phyloP scores from a whole-genome alignment of 2,888 invertebrate genomes.

The Tetropium fuscum region DNA sequence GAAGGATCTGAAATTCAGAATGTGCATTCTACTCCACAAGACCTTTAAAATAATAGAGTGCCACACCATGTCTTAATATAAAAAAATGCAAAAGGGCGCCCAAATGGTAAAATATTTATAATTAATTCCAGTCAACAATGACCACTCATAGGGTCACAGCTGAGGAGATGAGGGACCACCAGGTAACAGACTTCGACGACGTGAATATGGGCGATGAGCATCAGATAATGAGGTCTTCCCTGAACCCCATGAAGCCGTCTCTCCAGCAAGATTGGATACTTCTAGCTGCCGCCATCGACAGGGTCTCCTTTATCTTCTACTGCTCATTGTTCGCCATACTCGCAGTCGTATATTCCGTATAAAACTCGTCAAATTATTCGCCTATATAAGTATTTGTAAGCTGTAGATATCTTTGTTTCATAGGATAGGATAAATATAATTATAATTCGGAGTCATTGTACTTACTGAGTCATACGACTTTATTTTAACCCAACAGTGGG shows the following conservation, averaged over 20 bases:
- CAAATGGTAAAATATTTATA: too few species aligned
- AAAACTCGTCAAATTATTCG: too few species aligned
- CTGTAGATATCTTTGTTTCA: too few species aligned
- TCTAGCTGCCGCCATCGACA: constrained; percentile 73
- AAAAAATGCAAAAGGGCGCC: too few species aligned
- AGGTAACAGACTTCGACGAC: constrained; percentile 63
- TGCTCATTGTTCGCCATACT: constrained; percentile 69
- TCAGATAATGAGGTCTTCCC: constrained; percentile 59
- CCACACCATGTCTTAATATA: too few species aligned
- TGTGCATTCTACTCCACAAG: too few species aligned
- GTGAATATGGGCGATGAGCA: constrained; percentile 60
- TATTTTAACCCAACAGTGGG: too few species aligned
- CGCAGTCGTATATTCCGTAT: constrained; percentile 67
- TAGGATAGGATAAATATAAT: too few species aligned
- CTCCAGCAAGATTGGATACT: constrained; percentile 74
- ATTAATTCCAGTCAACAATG: constrained; percentile 19
- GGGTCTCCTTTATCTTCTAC: constrained; percentile 71
- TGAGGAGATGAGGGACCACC: constrained; percentile 65
- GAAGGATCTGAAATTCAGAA: too few species aligned
- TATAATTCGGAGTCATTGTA: too few species aligned
- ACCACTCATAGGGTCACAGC: constrained; percentile 57
- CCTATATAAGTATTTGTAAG: too few species aligned
- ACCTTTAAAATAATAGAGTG: too few species aligned
- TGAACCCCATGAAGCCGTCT: constrained; percentile 43
- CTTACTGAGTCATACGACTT: neutral